Base-by-base conservation (phyloP, 2,113 vertebrate species). In the Siniperca knerii region DNA sequence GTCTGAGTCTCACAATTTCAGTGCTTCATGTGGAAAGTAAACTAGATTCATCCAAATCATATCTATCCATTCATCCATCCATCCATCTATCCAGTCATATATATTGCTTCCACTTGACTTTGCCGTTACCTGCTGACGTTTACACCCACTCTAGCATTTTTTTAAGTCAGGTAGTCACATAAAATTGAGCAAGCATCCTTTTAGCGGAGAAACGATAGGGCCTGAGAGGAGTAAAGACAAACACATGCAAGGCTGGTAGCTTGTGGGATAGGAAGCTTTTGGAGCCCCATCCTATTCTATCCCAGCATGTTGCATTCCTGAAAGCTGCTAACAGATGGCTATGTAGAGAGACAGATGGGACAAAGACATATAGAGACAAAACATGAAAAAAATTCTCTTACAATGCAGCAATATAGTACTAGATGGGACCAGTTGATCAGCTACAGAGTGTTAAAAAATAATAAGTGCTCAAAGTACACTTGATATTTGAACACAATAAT, bases 241-340 rank as follows among this genome's bases (percentile, higher is more conserved):
- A 74, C 60, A 54, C 46, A 77, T 64, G 64, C 80, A 52, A 81
- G 50, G 15, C n/a, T 85, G 74, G 67, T 85, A 78, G 77, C 77
- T 88, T 61, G 54, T 88, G 21, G 75, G 73, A 85, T 87, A 62
- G 82, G 77, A 93, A 73, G 85, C 82, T 90, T 46, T 77, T 89
- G 60, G 85, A 93, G 79, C 25, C 13, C 65, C 60, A 80, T 87
- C 77, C 86, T 85, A 65, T 85, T 88, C 74, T 58, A 83, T 79
- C 90, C 42, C 90, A 92, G 93, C 91, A 82, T 87, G 92, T 65
- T 81, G 70, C 92, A 91, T 92, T 93, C 91, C 84, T 91, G 80
- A 84, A 83, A 86, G 82, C 57, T 77, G 83, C 81, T 80, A 91
- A 84, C 93, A 94, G 90, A 94, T 95, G 93, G 93, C 88, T 87